phyloP scores from a whole-genome alignment of 2,797 vertebrate species.

The Lithobates sylvaticus region DNA sequence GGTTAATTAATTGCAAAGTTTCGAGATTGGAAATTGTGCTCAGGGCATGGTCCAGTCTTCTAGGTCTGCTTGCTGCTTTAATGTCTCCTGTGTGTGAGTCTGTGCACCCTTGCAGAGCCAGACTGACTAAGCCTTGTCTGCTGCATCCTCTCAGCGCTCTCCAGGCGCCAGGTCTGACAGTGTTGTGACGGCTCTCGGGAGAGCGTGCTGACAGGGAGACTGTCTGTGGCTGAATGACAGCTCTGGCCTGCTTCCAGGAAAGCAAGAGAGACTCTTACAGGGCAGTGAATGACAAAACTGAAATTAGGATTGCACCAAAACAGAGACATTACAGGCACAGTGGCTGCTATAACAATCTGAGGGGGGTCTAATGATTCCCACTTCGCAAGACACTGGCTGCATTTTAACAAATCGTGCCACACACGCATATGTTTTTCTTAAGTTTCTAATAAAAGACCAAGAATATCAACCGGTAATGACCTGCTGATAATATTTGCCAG shows the following conservation, averaged over 20 bases:
- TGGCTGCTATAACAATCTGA: conserved; percentile 42
- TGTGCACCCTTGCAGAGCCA: conserved; percentile 60
- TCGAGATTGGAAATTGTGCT: not conserved
- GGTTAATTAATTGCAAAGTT: not conserved
- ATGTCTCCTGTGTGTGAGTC: not conserved
- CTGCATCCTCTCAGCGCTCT: conserved; percentile 62
- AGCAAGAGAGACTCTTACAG: conserved; percentile 21
- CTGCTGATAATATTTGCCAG: conserved; percentile 36
- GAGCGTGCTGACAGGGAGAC: conserved; percentile 52
- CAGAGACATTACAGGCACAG: conserved; percentile 41
- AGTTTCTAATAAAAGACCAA: conserved; percentile 37
- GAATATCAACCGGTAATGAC: conserved; percentile 20
- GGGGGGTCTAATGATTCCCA: conserved; percentile 47
- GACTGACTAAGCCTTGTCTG: conserved; percentile 64
- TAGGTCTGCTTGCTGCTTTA: not conserved
- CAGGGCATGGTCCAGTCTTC: conserved; percentile 7
- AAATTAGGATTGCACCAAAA: conserved; percentile 36
- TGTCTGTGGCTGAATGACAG: conserved; percentile 64
- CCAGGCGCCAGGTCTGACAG: conserved; percentile 68
- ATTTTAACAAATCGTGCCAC: conserved; percentile 38
- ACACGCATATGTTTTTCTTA: conserved; percentile 40
- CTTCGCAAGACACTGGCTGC: conserved; percentile 31
- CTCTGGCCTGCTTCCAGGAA: conserved; percentile 54
- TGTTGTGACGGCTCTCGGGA: conserved; percentile 51
- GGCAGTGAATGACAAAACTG: conserved; percentile 28